Percentiles rank a stretch among this genome's conserved stretches.
These are phyloP conservation scores for Drosophila albomicans DNA, from an alignment of 1,140 invertebrate genomes.

Conservation along the genomic window DNA sequence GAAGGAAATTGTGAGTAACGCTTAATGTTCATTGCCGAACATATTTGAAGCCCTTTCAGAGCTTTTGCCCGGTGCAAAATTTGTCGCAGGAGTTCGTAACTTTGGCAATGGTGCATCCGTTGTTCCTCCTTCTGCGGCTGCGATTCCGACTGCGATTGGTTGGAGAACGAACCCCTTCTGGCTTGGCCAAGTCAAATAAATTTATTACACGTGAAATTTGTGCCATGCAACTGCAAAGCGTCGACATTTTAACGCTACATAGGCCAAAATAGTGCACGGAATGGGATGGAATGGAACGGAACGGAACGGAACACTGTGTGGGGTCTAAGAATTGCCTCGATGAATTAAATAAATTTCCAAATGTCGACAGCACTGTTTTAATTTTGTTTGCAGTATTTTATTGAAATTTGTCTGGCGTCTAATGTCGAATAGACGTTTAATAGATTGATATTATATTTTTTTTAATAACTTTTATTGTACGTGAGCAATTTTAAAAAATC, in stretches of 20 bases:
- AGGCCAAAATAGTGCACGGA: slow-evolving; percentile 29
- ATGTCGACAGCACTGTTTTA: slow-evolving; percentile 23
- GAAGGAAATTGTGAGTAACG: neutral
- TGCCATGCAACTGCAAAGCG: slow-evolving; percentile 48
- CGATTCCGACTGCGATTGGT: neutral
- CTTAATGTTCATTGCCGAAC: slow-evolving; percentile 3
- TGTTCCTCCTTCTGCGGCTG: slow-evolving; percentile 36
- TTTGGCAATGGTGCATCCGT: slow-evolving; percentile 57
- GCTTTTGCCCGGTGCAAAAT: slow-evolving; percentile 38
- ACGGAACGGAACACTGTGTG: neutral
- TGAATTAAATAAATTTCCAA: slow-evolving; percentile 72
- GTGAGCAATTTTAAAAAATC: too few species aligned
- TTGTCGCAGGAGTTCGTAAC: slow-evolving; percentile 54
- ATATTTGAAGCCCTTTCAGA: slow-evolving; percentile 10
- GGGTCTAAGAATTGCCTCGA: slow-evolving; percentile 18
- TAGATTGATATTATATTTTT: too few species aligned
- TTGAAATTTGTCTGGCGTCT: slow-evolving; percentile 35
- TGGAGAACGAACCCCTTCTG: neutral
- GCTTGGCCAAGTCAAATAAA: slow-evolving; percentile 62
- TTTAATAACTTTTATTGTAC: too few species aligned
- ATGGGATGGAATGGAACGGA: too few species aligned
- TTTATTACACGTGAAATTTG: slow-evolving; percentile 74
- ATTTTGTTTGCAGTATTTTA: neutral
- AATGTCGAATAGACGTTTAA: neutral
- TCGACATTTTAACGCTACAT: slow-evolving; percentile 61